phyloP scores from a whole-genome alignment of 1,140 invertebrate genomes.

The Drosophila suzukii region DNA sequence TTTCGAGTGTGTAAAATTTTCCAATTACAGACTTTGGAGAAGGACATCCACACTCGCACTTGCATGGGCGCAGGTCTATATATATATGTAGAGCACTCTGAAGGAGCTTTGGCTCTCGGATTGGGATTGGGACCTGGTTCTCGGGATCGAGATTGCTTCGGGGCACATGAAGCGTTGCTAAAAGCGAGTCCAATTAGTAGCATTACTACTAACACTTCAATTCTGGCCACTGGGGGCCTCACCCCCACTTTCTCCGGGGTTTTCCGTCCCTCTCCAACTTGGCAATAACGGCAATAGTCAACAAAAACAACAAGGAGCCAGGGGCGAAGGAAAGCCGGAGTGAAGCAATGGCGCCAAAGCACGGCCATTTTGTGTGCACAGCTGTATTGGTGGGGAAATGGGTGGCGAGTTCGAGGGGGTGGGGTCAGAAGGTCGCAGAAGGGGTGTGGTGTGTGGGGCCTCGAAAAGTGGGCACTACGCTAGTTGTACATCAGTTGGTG shows the following conservation, averaged over 20 bases:
- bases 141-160: slow-evolving; percentile 33
- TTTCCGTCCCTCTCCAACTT: slow-evolving; percentile 14
- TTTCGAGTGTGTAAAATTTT: slow-evolving; percentile 82
- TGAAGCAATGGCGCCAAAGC: slow-evolving; percentile 77
- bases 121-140: slow-evolving; percentile 5
- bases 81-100: slow-evolving; percentile 20
- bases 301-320: slow-evolving; percentile 31
- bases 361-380: slow-evolving; percentile 76
- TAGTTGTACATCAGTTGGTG: slow-evolving; percentile 12
- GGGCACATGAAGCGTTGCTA: slow-evolving; percentile 66
- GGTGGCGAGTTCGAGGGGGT: slow-evolving; percentile 7
- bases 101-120: slow-evolving; percentile 45
- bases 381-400: slow-evolving; percentile 17
- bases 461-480: neutral
- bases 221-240: slow-evolving; percentile 49
- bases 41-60: slow-evolving; percentile 14
- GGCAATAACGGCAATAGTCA: slow-evolving; percentile 78
- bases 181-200: slow-evolving; percentile 83
- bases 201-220: slow-evolving; percentile 83
- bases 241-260: neutral
- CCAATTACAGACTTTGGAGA: slow-evolving; percentile 73
- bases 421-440: neutral
- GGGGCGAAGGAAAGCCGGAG: slow-evolving; percentile 33
- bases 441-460: neutral
- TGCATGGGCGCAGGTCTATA: neutral